Evolutionary conservation across 2,797 vertebrate species (phyloP).

Genomic region (Chlorospingus semifuscus): DNA sequence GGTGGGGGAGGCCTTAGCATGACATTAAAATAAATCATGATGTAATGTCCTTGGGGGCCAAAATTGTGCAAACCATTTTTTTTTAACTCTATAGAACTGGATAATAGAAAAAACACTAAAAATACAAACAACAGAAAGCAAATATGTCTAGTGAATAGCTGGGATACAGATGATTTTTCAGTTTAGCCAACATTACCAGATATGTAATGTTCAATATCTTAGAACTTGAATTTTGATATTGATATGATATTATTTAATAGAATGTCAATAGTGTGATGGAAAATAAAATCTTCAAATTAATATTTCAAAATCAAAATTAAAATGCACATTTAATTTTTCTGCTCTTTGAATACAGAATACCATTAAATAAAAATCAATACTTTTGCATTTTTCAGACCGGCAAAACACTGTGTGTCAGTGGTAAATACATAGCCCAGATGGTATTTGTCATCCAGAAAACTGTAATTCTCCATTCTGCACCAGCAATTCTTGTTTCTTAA

Average conservation of each 20-base stretch:
- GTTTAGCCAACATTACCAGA: not conserved
- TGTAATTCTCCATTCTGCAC: not conserved
- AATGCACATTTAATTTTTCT: not conserved
- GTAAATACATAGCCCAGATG: not conserved
- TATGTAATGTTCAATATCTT: not conserved
- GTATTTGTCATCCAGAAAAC: constrained; percentile 20
- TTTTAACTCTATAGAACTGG: not conserved
- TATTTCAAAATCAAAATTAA: not conserved
- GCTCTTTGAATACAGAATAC: not conserved
- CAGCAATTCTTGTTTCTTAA: not conserved
- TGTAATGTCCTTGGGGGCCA: not conserved
- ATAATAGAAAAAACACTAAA: not conserved
- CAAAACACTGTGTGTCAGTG: not conserved
- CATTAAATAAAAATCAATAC: not conserved
- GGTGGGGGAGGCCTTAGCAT: not conserved
- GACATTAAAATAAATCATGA: not conserved
- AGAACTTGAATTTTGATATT: not conserved
- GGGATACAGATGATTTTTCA: not conserved
- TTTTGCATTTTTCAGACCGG: not conserved
- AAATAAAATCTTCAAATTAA: not conserved
- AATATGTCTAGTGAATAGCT: not conserved
- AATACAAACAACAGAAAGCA: not conserved
- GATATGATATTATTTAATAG: not conserved
- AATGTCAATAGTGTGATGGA: not conserved
- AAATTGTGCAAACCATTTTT: not conserved